A percentile compares a stretch with the other conserved stretches of the same genome.
Conservation (phyloP, 2,888 invertebrate genomes). For the Monopis laevigella region DNA sequence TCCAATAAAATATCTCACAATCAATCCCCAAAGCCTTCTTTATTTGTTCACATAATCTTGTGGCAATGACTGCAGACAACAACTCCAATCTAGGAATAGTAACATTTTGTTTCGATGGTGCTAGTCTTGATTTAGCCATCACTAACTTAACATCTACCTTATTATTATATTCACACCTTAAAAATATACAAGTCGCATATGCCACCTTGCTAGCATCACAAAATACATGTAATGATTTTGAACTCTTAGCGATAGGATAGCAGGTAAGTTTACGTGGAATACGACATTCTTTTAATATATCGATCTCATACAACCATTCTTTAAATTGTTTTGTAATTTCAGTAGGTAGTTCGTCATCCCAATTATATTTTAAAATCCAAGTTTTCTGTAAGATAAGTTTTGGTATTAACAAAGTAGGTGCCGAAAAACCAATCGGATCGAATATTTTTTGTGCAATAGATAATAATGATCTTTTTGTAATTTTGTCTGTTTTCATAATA, state of each 20-base stretch:
- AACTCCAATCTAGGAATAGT: slow-evolving; percentile 10
- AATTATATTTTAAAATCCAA: background rate
- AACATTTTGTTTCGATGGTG: slow-evolving; percentile 6
- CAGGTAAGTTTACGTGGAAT: background rate
- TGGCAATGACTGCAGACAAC: slow-evolving; percentile 4
- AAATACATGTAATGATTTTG: background rate
- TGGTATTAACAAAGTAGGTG: background rate
- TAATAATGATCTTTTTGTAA: background rate
- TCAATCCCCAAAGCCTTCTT: background rate
- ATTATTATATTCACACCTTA: background rate
- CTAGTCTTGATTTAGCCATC: slow-evolving; percentile 1
- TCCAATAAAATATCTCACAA: slow-evolving; percentile 1
- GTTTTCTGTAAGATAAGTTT: background rate
- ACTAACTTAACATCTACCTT: background rate
- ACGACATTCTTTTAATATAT: background rate
- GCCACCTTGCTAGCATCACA: slow-evolving; percentile 2
- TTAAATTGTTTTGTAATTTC: background rate
- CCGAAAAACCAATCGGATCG: background rate
- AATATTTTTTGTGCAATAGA: background rate
- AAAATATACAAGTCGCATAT: slow-evolving; percentile 7
- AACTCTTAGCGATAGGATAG: background rate
- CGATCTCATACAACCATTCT: background rate
- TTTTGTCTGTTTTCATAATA: background rate
- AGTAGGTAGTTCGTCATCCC: slow-evolving; percentile 5
- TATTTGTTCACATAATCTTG: background rate